These are phyloP conservation scores for Aspiorhynchus laticeps DNA, from an alignment of 2,113 vertebrate genomes.

Conservation along the genomic window DNA sequence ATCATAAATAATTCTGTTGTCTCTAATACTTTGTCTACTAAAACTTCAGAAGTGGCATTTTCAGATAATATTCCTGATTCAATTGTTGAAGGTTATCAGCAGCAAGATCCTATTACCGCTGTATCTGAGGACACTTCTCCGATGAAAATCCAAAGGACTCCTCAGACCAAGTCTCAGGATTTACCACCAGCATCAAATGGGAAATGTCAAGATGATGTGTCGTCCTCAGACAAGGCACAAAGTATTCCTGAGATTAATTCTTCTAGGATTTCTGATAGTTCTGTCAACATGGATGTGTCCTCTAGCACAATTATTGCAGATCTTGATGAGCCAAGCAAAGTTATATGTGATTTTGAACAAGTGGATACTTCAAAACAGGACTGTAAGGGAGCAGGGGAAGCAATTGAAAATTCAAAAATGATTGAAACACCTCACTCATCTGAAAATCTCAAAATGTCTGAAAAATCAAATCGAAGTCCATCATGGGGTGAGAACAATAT, in stretches of 20 bases:
- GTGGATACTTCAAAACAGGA: not conserved
- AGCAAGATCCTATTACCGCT: conserved; percentile 10
- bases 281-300: conserved; percentile 61
- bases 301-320: conserved; percentile 71
- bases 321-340: conserved; percentile 57
- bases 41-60: not conserved
- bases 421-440: not conserved
- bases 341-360: conserved; percentile 58
- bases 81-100: not conserved
- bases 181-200: conserved; percentile 13
- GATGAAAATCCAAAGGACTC: not conserved
- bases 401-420: not conserved
- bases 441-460: not conserved
- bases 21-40: not conserved
- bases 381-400: conserved; percentile 20
- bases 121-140: not conserved
- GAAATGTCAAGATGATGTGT: not conserved
- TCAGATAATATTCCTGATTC: not conserved
- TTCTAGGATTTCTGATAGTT: not conserved
- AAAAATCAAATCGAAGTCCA: conserved; percentile 36
- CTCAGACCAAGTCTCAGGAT: not conserved
- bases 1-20: not conserved
- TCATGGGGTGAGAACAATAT: conserved; percentile 40
- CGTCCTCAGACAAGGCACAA: conserved; percentile 30
- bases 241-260: conserved; percentile 12